Evolutionary conservation across 2,888 invertebrate species (phyloP).

Genomic region (Nasonovia ribisnigri): DNA sequence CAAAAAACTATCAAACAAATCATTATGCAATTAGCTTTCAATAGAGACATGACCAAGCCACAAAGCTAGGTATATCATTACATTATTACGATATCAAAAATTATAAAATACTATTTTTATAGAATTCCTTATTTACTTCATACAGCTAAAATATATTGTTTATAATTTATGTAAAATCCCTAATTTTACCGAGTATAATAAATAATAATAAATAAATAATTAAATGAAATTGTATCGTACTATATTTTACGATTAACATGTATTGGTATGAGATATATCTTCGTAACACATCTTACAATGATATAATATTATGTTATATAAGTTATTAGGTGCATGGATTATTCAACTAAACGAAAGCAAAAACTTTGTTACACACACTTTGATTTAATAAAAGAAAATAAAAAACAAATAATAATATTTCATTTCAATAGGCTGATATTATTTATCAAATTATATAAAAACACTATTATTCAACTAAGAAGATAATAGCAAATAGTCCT

Average conservation of each 20-base stretch:
- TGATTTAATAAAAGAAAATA: not conserved
- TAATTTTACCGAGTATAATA: not conserved
- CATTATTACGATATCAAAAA: not conserved
- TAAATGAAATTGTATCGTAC: not conserved
- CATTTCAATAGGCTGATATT: not conserved
- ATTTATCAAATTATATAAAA: not conserved
- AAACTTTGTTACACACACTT: not conserved
- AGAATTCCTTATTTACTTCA: not conserved
- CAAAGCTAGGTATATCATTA: not conserved
- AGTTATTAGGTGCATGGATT: not conserved
- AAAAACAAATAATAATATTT: not conserved
- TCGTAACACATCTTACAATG: not conserved
- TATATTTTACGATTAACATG: not conserved
- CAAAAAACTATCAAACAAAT: conserved; percentile 13
- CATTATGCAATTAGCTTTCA: not conserved
- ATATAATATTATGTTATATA: not conserved
- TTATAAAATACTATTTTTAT: not conserved
- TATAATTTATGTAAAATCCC: not conserved
- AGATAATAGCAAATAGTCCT: not conserved
- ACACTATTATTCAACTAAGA: conserved; percentile 4
- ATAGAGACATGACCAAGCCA: not conserved
- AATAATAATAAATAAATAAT: not conserved
- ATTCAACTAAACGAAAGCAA: not conserved
- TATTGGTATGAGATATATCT: not conserved
- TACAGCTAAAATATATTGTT: not conserved